Base-by-base conservation (phyloP, 2,888 invertebrate genomes). In the Chorisops tibialis region DNA sequence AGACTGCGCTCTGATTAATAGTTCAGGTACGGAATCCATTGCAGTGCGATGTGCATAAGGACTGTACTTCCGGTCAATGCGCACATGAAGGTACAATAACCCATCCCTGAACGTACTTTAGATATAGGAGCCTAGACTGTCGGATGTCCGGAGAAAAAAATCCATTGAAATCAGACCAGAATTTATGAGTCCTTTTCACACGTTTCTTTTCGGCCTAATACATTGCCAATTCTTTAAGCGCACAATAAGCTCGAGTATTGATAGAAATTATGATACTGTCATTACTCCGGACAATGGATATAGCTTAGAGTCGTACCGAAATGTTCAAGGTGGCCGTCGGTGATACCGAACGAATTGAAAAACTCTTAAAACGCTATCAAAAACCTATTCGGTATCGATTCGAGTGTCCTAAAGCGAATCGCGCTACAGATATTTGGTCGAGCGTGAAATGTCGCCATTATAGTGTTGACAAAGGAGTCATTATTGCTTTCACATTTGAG, bases 1-100 rank as follows among this genome's bases (percentile, higher is more conserved):
- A 56, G 45, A 56, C 56, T 56, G 56, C n/a, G n/a, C 43, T 56
- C 43, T 56, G 56, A 56, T 56, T 56, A 56, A 56, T 56, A 45
- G 56, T 45, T 56, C 45, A 56, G 45, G 56, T 56, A 30, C 56
- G 30, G 9, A 9, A 16, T 30, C 30, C 45, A 35, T 30, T 56
- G 43, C 30, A 30, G 4, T 5, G 43, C 16, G 30, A 19, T 39
- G 30, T 56, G 56, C 30, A 45, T 5, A 45, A 56, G 56, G 56
- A 30, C 56, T 45, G 45, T 35, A 45, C 56, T 43, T 56, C 56
- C 56, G 56, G 56, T 56, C 56, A 56, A 43, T 56, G 19, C 30
- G 43, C 56, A 45, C 30, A 19, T 24, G 11, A 35, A 6, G n/a
- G 56, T 24, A 56, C 43, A 56, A 56, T 56, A 56, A 56, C 45